Conservation (phyloP, 2,888 invertebrate genomes). For the Yponomeuta evonymella region DNA sequence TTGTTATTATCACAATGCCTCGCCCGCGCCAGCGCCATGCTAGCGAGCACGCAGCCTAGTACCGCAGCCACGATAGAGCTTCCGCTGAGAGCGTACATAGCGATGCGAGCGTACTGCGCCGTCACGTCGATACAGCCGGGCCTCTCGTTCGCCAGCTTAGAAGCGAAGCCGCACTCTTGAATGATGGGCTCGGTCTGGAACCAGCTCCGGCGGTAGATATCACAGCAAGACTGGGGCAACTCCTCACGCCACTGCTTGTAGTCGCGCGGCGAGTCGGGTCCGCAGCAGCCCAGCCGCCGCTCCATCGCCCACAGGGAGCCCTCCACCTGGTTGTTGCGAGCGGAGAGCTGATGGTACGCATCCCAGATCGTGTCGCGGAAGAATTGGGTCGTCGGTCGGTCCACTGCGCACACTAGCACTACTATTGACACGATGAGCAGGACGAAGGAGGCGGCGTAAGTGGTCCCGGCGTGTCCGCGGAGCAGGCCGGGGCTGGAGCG, state of each 20-base stretch:
- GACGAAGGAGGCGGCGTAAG: constrained; percentile 39
- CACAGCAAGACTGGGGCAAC: constrained; percentile 63
- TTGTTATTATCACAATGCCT: background rate
- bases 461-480: constrained; percentile 40
- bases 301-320: constrained; percentile 48
- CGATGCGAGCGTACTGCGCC: constrained; percentile 50
- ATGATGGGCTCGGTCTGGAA: constrained; percentile 43
- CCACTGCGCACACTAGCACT: constrained; percentile 53
- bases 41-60: constrained; percentile 37
- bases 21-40: constrained; percentile 36
- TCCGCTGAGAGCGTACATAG: constrained; percentile 48
- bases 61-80: constrained; percentile 47
- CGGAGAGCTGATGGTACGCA: constrained; percentile 39
- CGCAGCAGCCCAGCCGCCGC: constrained; percentile 60
- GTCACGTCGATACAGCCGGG: constrained; percentile 60
- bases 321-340: constrained; percentile 41
- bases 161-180: constrained; percentile 54
- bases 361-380: constrained; percentile 64
- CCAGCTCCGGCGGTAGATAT: constrained; percentile 57
- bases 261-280: constrained; percentile 57
- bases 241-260: constrained; percentile 57
- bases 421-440: constrained; percentile 43
- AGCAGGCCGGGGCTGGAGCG: constrained; percentile 46
- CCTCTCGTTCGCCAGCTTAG: constrained; percentile 61
- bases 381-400: constrained; percentile 50